phyloP scores from a whole-genome alignment of 1,140 invertebrate genomes.

The Agraylea sexmaculata region DNA sequence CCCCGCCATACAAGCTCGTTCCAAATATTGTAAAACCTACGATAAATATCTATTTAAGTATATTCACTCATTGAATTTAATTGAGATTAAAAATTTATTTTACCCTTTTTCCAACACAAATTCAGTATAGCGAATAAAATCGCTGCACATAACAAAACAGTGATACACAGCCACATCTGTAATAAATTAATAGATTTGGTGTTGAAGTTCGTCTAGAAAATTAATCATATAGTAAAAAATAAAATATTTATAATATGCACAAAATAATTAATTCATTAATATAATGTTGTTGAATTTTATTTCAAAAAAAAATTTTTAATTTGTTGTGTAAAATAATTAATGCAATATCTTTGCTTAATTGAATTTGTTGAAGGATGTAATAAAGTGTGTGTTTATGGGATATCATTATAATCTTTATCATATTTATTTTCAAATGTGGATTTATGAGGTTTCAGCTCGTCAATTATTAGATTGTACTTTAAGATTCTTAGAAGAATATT shows the following conservation, averaged over 20 bases:
- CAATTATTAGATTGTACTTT: too few species aligned
- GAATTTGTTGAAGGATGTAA: too few species aligned
- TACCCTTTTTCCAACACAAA: slow-evolving; percentile 61
- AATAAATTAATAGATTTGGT: slow-evolving; percentile 20
- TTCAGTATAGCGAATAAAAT: slow-evolving; percentile 59
- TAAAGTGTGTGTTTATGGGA: too few species aligned
- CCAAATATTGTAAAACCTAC: slow-evolving; percentile 59
- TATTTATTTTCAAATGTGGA: too few species aligned
- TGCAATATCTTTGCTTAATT: too few species aligned
- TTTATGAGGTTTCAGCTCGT: too few species aligned
- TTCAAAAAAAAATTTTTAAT: too few species aligned
- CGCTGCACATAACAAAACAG: slow-evolving; percentile 52
- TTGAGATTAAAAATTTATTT: slow-evolving; percentile 12
- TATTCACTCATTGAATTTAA: slow-evolving; percentile 4
- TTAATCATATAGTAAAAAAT: background rate
- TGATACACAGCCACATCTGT: slow-evolving; percentile 56
- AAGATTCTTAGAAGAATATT: too few species aligned
- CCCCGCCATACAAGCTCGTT: slow-evolving; percentile 65
- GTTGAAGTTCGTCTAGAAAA: too few species aligned
- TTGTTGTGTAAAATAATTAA: too few species aligned
- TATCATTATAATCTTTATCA: too few species aligned
- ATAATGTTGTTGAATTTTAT: background rate
- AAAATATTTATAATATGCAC: background rate
- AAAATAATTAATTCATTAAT: background rate
- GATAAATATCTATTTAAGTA: slow-evolving; percentile 13